phyloP scores from a whole-genome alignment of 2,888 invertebrate genomes.

The Caenorhabditis japonica region DNA sequence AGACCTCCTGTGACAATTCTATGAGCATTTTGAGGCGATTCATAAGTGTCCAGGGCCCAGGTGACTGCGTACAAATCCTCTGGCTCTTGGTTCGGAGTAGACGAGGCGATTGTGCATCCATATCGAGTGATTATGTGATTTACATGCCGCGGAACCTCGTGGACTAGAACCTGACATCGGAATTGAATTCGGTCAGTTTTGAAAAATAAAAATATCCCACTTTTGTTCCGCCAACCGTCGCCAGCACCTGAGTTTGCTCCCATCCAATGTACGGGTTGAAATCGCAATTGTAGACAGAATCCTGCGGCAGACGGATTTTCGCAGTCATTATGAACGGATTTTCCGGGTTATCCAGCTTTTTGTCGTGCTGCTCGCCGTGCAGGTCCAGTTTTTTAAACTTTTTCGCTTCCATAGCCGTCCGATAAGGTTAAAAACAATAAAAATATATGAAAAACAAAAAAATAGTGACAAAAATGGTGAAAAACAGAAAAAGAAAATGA shows the following conservation, averaged over 20 bases:
- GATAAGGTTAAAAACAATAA: too few relatives aligned
- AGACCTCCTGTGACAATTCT: slow-evolving; percentile 55
- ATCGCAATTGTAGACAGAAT: slow-evolving; percentile 44
- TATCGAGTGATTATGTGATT: slow-evolving; percentile 6
- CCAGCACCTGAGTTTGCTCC: slow-evolving; percentile 29
- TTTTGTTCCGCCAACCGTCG: slow-evolving; percentile 43
- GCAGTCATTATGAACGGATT: background rate
- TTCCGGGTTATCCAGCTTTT: slow-evolving; percentile 41
- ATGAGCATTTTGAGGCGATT: slow-evolving; percentile 6
- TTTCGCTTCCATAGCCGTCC: too few relatives aligned
- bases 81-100: too few relatives aligned
- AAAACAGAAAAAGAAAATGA: too few relatives aligned
- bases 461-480: too few relatives aligned
- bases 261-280: slow-evolving; percentile 52
- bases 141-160: slow-evolving; percentile 1
- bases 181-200: too few relatives aligned
- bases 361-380: too few relatives aligned
- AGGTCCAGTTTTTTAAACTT: too few relatives aligned
- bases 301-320: too few relatives aligned
- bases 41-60: slow-evolving; percentile 52
- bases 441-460: too few relatives aligned
- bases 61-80: slow-evolving; percentile 42
- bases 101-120: too few relatives aligned
- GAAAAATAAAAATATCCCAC: slow-evolving; percentile 14
- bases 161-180: slow-evolving; percentile 23